Conservation (phyloP, 2,888 invertebrate species). For the Pherbina coryleti region DNA sequence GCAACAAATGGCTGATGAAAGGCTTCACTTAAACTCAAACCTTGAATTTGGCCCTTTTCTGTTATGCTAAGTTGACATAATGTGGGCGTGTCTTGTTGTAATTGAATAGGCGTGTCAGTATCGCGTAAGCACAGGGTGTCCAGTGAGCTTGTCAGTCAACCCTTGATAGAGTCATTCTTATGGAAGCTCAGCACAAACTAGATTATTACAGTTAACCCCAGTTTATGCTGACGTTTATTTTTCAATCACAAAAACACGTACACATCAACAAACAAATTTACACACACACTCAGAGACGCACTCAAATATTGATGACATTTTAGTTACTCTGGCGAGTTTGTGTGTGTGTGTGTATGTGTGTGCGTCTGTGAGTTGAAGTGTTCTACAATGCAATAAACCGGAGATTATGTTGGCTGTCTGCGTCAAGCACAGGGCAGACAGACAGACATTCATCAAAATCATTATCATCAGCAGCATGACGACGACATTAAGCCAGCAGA, state of each 20-base stretch:
- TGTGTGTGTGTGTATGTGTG: conserved; percentile 27
- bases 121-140: too few species aligned
- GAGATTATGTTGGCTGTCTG: conserved; percentile 52
- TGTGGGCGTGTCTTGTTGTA: conserved; percentile 24
- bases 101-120: conserved; percentile 20
- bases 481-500: not conserved
- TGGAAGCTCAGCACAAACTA: not conserved
- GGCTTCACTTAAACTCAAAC: not conserved
- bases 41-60: not conserved
- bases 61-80: not conserved
- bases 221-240: conserved; percentile 24
- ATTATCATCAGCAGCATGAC: not conserved
- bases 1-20: not conserved
- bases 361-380: not conserved
- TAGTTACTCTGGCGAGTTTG: conserved; percentile 26
- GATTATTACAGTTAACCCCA: conserved; percentile 33
- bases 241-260: conserved; percentile 3
- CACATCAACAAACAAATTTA: not conserved
- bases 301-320: conserved; percentile 21
- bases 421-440: conserved; percentile 14
- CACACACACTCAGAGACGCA: not conserved
- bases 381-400: conserved; percentile 45
- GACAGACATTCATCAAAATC: conserved; percentile 6
- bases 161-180: not conserved
- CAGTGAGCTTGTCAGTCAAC: not conserved